Evolutionary conservation across 2,113 vertebrate genomes (phyloP).

Genomic region (Condylura cristata): DNA sequence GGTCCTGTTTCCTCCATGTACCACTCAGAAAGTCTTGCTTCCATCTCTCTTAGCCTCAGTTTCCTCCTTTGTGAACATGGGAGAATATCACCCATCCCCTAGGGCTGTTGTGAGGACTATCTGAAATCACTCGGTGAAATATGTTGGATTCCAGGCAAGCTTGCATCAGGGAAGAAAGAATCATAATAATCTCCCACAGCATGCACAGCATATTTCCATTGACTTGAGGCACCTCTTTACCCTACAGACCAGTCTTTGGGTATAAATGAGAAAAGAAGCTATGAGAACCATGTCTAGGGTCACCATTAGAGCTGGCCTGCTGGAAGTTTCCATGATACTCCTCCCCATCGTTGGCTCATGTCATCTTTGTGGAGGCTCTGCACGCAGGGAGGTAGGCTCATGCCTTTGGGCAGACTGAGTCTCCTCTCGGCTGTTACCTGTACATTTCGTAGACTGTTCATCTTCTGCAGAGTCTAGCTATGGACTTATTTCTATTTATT

Average conservation of each 20-base stretch:
- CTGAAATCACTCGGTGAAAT: background rate
- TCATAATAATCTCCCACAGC: background rate
- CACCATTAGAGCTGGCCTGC: background rate
- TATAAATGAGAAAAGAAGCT: background rate
- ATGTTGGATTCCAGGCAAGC: background rate
- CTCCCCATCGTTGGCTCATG: background rate
- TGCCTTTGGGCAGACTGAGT: background rate
- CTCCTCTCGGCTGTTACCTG: background rate
- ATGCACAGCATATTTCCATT: background rate
- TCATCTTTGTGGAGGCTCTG: background rate
- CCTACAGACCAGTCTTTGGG: background rate
- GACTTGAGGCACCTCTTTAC: background rate
- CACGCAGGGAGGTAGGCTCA: background rate
- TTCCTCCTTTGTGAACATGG: background rate
- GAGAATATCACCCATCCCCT: background rate
- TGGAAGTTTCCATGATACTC: background rate
- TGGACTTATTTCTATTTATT: constrained; percentile 33
- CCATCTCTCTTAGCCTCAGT: background rate
- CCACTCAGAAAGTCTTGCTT: background rate
- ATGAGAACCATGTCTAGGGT: background rate
- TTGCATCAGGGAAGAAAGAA: background rate
- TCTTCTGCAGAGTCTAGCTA: background rate
- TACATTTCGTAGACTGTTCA: background rate
- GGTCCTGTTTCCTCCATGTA: background rate
- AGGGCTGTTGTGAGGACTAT: background rate